Base-by-base conservation (phyloP, 2,113 vertebrate species). In the Planiliza haematocheilus region DNA sequence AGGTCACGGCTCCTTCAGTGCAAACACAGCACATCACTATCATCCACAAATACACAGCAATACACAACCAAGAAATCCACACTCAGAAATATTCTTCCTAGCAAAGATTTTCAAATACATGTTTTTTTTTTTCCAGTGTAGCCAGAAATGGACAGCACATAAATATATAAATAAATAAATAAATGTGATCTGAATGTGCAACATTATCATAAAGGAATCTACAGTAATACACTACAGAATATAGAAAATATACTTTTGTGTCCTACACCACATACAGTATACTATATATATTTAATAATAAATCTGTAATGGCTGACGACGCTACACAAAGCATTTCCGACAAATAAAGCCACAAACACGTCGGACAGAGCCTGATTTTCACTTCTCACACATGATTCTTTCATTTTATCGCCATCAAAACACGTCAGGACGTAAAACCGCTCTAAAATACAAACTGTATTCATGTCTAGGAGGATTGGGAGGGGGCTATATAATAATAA, bases 181-280 rank as follows among this genome's bases (percentile, higher is more conserved):
- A 77, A 66, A 79, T 60, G 70, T n/a, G 37, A 17, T 43, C 4
- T 45, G 4, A 69, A 81, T 74, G 67, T 80, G 76, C 70, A 78
- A 70, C 42, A n/a, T 38, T 63, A 51, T 42, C n/a, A n/a, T n/a
- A n/a, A n/a, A n/a, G n/a, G n/a, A 30, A 55, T 70, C 49, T 6
- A 70, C 52, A 78, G 36, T 24, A 45, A 77, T 36, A 51, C 14
- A 71, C n/a, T 7, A 62, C 48, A 53, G 21, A 51, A 62, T 69
- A 70, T 61, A 70, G n/a, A 78, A 86, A 85, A 85, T 83, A 83
- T 56, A 75, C 41, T 70, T 30, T 77, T 77, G 64, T 46, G 74
- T 79, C 34, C 36, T 18, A 59, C 64, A 70, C 43, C 46, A 58
- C 63, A 72, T 59, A 62, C 24, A 45, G 30, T 30, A 30, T 21